Evolutionary conservation across 2,888 invertebrate species (phyloP).

Genomic region (Vanessa cardui): DNA sequence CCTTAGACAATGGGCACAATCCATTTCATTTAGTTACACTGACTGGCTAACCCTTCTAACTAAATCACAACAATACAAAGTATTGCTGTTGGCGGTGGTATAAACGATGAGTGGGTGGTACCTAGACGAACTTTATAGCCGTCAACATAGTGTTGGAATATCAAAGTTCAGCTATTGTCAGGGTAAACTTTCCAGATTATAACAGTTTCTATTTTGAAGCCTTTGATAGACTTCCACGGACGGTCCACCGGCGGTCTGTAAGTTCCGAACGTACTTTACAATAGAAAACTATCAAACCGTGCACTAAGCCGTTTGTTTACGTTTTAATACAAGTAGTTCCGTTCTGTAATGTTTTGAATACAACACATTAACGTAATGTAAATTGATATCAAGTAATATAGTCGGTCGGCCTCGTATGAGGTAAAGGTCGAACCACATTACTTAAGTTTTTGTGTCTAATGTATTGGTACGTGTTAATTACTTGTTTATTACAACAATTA

Average conservation of each 20-base stretch:
- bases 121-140: background rate
- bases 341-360: background rate
- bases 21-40: too few species aligned
- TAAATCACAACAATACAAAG: too few species aligned
- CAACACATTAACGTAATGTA: background rate
- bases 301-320: too few species aligned
- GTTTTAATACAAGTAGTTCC: background rate
- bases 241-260: background rate
- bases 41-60: too few species aligned
- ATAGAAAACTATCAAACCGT: too few species aligned
- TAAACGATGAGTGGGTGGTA: too few species aligned
- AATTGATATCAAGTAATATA: background rate
- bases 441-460: background rate
- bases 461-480: background rate
- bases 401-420: background rate
- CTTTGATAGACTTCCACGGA: background rate
- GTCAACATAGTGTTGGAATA: background rate
- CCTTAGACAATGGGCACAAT: too few species aligned
- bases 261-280: background rate
- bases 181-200: background rate
- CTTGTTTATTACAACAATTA: background rate
- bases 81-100: too few species aligned
- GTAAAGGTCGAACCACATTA: conserved; percentile 4
- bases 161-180: background rate
- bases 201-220: conserved; percentile 4